phyloP scores from a whole-genome alignment of 2,797 vertebrate genomes.

The Tokudaia muenninki region DNA sequence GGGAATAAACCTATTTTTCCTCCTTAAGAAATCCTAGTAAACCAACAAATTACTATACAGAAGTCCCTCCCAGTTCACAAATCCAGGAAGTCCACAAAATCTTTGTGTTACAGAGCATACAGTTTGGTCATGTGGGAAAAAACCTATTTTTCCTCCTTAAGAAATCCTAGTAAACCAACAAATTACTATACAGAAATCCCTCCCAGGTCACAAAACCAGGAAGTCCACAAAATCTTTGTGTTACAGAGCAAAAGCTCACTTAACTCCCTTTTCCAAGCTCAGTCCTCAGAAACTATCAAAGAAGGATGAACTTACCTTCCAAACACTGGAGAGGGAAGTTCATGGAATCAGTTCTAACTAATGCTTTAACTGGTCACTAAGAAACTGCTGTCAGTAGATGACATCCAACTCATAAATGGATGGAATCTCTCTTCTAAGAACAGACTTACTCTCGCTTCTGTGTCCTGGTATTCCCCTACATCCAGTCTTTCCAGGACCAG shows the following conservation, averaged over 20 bases:
- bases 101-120: neutral
- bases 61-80: too few relatives aligned
- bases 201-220: neutral
- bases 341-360: neutral
- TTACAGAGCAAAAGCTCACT: neutral
- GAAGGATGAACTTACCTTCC: neutral
- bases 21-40: too few relatives aligned
- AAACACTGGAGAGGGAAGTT: neutral
- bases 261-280: neutral
- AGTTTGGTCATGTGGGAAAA: neutral
- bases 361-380: neutral
- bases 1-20: too few relatives aligned
- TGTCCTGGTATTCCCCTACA: too few relatives aligned
- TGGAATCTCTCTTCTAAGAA: neutral
- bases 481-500: too few relatives aligned
- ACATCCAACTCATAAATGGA: neutral
- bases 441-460: too few relatives aligned
- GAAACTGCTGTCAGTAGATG: neutral
- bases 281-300: neutral
- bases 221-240: neutral
- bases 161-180: conserved; percentile 23
- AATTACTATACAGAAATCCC: neutral
- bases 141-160: too few relatives aligned
- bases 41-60: too few relatives aligned
- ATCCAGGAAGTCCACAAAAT: too few relatives aligned